Evolutionary conservation across 2,888 invertebrate species (phyloP).

Genomic region (Dicranocentrus wangi): DNA sequence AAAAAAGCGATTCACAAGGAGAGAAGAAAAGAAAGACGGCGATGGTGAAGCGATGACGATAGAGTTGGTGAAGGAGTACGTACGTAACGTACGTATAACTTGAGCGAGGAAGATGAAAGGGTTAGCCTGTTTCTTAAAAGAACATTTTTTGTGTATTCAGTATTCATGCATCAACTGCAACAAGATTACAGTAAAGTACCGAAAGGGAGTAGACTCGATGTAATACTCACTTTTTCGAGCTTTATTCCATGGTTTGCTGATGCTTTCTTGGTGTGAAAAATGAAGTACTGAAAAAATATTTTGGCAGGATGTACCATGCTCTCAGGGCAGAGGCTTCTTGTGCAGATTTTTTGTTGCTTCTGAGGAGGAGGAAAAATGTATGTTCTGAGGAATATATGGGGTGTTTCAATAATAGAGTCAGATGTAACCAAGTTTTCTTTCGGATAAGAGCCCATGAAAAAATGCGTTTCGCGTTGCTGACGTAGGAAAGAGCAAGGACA

Average conservation of each 20-base stretch:
- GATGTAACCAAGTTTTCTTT: conserved; percentile 6
- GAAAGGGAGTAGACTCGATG: conserved; percentile 36
- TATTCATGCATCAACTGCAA: conserved; percentile 32
- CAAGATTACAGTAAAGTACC: conserved; percentile 56
- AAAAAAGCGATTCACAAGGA: conserved; percentile 47
- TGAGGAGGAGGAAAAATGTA: conserved; percentile 4
- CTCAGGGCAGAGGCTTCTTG: conserved; percentile 4
- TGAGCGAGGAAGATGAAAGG: conserved; percentile 61
- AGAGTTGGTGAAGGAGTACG: conserved; percentile 49
- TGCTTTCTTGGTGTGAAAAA: conserved; percentile 70
- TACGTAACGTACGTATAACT: too few species aligned
- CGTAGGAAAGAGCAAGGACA: background rate
- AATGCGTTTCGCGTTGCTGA: background rate
- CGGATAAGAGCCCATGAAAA: conserved; percentile 4
- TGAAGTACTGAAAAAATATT: conserved; percentile 73
- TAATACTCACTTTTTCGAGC: conserved; percentile 28
- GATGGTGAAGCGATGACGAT: conserved; percentile 51
- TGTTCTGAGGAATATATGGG: background rate
- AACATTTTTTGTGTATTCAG: conserved; percentile 43
- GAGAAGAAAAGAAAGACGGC: conserved; percentile 24
- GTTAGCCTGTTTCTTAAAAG: conserved; percentile 58
- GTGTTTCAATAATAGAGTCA: background rate
- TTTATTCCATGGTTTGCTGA: conserved; percentile 11
- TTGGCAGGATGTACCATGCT: conserved; percentile 66
- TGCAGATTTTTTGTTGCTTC: conserved; percentile 15